Base-by-base conservation (phyloP, 2,113 vertebrate genomes). In the Pygoscelis antarcticus region DNA sequence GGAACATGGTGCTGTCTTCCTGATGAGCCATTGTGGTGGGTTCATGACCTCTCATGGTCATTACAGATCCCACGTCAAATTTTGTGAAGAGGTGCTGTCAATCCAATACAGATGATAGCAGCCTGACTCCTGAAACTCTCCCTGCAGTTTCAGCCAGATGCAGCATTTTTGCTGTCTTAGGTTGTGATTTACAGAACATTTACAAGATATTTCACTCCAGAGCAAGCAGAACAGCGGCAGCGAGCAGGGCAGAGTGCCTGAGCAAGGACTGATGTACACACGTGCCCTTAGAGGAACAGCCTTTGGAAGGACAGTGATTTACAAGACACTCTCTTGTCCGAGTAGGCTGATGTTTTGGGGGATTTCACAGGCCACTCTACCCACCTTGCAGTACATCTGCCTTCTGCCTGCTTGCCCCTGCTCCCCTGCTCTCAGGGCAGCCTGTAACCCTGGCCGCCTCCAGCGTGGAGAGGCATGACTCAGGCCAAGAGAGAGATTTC, bases 181-280 rank as follows among this genome's bases (percentile, higher is more conserved):
- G 10, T 77, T 76, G 44, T 96, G 93, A 94, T 96, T 93, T 96
- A 91, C 87, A 70, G 81, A 77, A 42, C 49, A 61, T 61, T 65
- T 83, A 54, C 26, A 54, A 75, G 74, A 51, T 87, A 84, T 44
- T 92, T 96, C 91, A 79, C 49, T 82, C 89, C 38, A 65, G 66
- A 87, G 62, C 47, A 68, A 79, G 83, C 52, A 65, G 69, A 92
- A n/a, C 57, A 76, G 69, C 4, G 1, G 64, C 81, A 75, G 69
- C 2, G 4, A 79, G 51, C 8, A 52, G 61, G 52, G 52, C 77
- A 91, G 74, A 0, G 0, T 36, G 44, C 65, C 69, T 52, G 44
- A 85, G 44, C 42, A 20, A 80, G 49, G 49, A 61, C 40, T 83
- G 68, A 9, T 26, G 18, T 17, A 52, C 4, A 32, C 23, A 0